Evolutionary conservation across 2,888 invertebrate genomes (phyloP), one percentile per base, ranked within the genome.

Genomic region (Dusona sp.): DNA sequence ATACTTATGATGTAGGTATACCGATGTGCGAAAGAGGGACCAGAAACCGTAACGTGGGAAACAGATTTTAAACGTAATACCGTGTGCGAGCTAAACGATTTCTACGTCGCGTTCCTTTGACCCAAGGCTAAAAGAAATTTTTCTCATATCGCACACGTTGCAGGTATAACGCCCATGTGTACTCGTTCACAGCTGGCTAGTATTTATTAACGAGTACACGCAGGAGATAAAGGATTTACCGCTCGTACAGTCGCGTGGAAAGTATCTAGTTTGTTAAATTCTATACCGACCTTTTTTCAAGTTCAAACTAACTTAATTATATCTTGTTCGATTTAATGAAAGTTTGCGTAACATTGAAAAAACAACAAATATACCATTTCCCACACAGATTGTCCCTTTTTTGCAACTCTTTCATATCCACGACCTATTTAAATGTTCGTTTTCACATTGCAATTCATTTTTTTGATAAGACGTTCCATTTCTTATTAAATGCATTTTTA

Each of bases 31-130:
- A 61, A 68, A 68, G 70, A 33, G 64, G 36, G 57, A 38, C 64
- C 79, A 82, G 84, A 87, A 87, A 84, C 79, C 70, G 84, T 87
- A 84, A 84, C 87, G 87, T 87, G 87, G 84, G 87, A 87, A 87
- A 87, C 84, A 87, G 82, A 78, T 78, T 84, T 86, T 83, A 80
- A 64, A 83, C 77, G 74, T 83, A 85, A 79, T 83, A 79, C 79
- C 82, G 86, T 77, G 77, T 36, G 45, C 61, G 70, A 77, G 83
- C 83, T 86, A 86, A 86, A 83, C 86, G 86, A 86, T 86, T 83
- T 86, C 86, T 83, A 83, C 79, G 83, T 73, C 80, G 73, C 78
- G 77, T 65, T 57, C 75, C 73, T 85, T 68, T 81, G 86, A 86
- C 81, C 78, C 54, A 65, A 79, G 81, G 74, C 78, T 74, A 82